Evolutionary conservation across 2,797 vertebrate genomes (phyloP).

Genomic region (Notolabrus celidotus): DNA sequence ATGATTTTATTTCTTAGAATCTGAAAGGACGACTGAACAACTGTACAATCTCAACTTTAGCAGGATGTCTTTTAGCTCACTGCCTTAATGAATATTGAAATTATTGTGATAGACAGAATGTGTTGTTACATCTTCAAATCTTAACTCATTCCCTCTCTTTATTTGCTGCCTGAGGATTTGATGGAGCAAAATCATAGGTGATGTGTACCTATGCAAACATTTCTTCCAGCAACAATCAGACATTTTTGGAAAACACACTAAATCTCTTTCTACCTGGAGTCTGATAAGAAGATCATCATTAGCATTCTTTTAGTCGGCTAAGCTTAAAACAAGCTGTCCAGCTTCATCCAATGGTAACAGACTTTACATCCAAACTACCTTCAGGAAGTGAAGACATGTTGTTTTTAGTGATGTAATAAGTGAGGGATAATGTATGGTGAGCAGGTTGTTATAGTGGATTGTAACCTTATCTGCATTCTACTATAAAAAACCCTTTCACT

Average conservation of each 20-base stretch:
- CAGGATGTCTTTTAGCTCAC: background rate
- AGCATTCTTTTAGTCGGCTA: background rate
- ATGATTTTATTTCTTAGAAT: conserved; percentile 27
- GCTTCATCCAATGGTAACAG: background rate
- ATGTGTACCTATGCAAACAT: background rate
- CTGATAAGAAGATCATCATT: background rate
- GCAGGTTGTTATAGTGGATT: too few relatives aligned
- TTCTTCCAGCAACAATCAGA: conserved; percentile 14
- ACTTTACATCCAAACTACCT: background rate
- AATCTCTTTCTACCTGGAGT: background rate
- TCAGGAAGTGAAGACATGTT: background rate
- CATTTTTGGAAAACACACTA: background rate
- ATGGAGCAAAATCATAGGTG: background rate
- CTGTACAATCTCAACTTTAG: background rate
- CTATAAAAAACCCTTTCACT: too few relatives aligned
- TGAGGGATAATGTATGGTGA: too few relatives aligned
- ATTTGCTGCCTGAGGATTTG: background rate
- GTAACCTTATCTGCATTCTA: too few relatives aligned
- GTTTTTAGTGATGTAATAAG: too few relatives aligned
- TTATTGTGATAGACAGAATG: background rate
- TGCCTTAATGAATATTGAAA: conserved; percentile 8
- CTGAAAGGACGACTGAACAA: conserved; percentile 17
- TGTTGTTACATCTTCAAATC: conserved; percentile 12
- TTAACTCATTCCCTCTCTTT: background rate
- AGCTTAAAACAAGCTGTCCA: background rate